Percentiles rank a stretch among this genome's conserved stretches.
Evolutionary conservation across 2,797 vertebrate species (phyloP).

Genomic region (Pseudochaenichthys georgianus): DNA sequence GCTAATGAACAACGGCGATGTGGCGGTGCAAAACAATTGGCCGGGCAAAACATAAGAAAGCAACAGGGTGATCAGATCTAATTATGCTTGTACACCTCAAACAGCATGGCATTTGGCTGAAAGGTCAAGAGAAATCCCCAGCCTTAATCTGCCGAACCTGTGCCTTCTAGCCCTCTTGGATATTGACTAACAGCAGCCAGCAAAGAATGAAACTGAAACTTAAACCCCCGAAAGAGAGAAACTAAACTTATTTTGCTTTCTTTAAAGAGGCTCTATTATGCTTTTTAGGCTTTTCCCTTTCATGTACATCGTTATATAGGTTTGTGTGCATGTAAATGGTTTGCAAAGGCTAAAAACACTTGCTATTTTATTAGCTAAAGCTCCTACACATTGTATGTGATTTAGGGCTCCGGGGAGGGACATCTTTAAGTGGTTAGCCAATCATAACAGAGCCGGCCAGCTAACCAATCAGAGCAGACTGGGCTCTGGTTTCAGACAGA

Average conservation of each 20-base stretch:
- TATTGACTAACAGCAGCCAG: conserved; percentile 30
- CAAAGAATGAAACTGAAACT: conserved; percentile 26
- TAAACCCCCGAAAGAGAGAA: conserved; percentile 2
- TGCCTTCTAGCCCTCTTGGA: conserved; percentile 54
- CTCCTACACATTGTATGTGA: no score
- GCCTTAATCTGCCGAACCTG: conserved; percentile 78
- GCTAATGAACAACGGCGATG: conserved; percentile 74
- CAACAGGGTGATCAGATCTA: conserved; percentile 70
- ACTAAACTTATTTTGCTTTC: conserved; percentile 8
- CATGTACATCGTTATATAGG: no score
- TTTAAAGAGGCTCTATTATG: background rate
- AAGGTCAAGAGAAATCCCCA: conserved; percentile 86
- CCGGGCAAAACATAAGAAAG: conserved; percentile 64
- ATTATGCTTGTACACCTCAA: conserved; percentile 80
- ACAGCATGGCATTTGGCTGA: conserved; percentile 80
- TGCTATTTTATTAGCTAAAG: no score
- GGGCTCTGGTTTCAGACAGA: no score
- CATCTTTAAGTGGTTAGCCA: no score
- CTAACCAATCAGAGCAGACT: no score
- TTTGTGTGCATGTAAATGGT: no score
- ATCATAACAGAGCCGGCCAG: no score
- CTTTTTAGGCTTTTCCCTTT: no score
- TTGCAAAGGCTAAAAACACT: no score
- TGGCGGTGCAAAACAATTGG: conserved; percentile 32
- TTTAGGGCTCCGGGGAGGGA: no score